Evolutionary conservation across 2,113 vertebrate genomes (phyloP).

Genomic region (Anolis sagrei): DNA sequence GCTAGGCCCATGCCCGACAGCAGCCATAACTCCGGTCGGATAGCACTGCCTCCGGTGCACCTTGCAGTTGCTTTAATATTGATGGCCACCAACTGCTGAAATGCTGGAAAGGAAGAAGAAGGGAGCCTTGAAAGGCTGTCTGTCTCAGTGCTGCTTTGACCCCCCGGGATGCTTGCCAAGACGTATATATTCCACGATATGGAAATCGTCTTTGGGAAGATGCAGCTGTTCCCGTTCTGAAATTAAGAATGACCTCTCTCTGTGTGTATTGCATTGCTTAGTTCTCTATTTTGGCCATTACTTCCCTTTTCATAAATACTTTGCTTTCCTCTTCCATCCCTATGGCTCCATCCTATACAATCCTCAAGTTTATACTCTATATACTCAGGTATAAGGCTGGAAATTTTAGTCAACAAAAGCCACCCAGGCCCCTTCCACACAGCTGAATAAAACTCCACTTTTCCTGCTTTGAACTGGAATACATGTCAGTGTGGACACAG

Average conservation of each 20-base stretch:
- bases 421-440: too few relatives aligned
- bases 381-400: too few relatives aligned
- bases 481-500: too few relatives aligned
- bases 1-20: background rate
- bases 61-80: conserved; percentile 22
- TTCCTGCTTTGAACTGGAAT: too few relatives aligned
- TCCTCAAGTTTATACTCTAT: too few relatives aligned
- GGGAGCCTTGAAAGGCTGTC: background rate
- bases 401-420: too few relatives aligned
- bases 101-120: background rate
- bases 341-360: too few relatives aligned
- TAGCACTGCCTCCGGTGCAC: conserved; percentile 12
- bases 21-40: background rate
- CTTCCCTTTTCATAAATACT: background rate
- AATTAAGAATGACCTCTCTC: background rate
- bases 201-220: background rate
- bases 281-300: background rate
- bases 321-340: too few relatives aligned
- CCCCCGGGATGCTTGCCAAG: background rate
- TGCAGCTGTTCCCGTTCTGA: conserved; percentile 3
- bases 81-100: background rate
- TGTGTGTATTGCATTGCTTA: background rate
- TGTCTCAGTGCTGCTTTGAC: fast-evolving
- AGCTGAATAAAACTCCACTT: too few relatives aligned
- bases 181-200: background rate